These are phyloP conservation scores for Oligia latruncula DNA, from an alignment of 2,888 invertebrate species.

Conservation along the genomic window DNA sequence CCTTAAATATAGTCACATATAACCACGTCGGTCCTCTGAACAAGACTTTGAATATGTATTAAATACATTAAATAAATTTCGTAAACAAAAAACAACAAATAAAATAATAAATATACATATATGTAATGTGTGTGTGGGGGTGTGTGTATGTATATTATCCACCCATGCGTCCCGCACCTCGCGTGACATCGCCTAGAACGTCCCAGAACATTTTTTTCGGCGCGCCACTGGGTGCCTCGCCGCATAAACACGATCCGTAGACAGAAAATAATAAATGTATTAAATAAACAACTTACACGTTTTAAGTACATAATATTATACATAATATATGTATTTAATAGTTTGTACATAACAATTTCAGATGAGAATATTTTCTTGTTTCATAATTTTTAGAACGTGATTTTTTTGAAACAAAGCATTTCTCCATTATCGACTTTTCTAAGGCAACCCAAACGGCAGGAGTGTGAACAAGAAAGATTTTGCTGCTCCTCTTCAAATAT, in stretches of 20 bases:
- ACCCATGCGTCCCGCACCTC: too few species aligned
- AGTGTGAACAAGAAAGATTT: constrained; percentile 5
- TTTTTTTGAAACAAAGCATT: background rate
- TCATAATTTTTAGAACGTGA: background rate
- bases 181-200: too few species aligned
- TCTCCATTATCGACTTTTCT: background rate
- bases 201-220: too few species aligned
- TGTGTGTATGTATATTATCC: background rate
- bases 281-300: too few species aligned
- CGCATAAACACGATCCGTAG: too few species aligned
- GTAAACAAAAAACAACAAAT: background rate
- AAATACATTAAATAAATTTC: background rate
- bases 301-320: too few species aligned
- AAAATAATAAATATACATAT: background rate
- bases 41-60: background rate
- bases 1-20: background rate
- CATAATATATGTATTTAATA: too few species aligned
- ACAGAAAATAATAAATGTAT: too few species aligned
- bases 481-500: background rate
- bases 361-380: background rate
- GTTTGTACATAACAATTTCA: background rate
- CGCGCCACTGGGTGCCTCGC: too few species aligned
- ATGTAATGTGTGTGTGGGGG: background rate
- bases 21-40: background rate
- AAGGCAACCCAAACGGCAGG: background rate